phyloP scores from a whole-genome alignment of 2,113 vertebrate species.

The Pyxicephalus adspersus region DNA sequence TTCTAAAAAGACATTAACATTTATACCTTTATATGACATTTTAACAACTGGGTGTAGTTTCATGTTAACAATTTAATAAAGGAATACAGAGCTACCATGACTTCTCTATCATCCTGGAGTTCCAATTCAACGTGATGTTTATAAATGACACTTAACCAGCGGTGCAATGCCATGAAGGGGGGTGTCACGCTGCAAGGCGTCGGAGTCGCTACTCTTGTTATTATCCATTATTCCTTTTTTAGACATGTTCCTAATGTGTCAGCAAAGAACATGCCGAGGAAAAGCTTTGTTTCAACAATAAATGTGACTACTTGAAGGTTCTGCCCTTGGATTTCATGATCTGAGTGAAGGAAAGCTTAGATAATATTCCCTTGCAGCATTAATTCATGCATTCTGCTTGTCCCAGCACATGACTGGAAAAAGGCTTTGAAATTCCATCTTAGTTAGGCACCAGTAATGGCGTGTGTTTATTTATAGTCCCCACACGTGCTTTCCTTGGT shows the following conservation, averaged over 20 bases:
- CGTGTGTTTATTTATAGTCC: constrained; percentile 49
- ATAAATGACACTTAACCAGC: too few relatives aligned
- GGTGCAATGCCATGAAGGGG: too few relatives aligned
- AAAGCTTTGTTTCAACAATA: neutral
- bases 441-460: constrained; percentile 9
- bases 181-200: too few relatives aligned
- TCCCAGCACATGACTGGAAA: constrained; percentile 36
- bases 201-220: neutral
- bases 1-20: too few relatives aligned
- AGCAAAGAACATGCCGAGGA: neutral
- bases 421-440: constrained; percentile 46
- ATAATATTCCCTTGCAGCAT: constrained; percentile 2
- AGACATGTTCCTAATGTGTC: neutral
- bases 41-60: too few relatives aligned
- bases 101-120: too few relatives aligned
- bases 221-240: neutral
- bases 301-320: neutral
- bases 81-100: too few relatives aligned
- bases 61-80: too few relatives aligned
- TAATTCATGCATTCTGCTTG: constrained; percentile 17
- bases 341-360: neutral
- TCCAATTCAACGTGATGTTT: too few relatives aligned
- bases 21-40: too few relatives aligned
- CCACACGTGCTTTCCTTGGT: constrained; percentile 44
- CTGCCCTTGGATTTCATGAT: neutral